A percentile compares a stretch with the other conserved stretches of the same genome.
These are phyloP conservation scores for Troides aeacus DNA, from an alignment of 2,888 invertebrate species.

Conservation along the genomic window DNA sequence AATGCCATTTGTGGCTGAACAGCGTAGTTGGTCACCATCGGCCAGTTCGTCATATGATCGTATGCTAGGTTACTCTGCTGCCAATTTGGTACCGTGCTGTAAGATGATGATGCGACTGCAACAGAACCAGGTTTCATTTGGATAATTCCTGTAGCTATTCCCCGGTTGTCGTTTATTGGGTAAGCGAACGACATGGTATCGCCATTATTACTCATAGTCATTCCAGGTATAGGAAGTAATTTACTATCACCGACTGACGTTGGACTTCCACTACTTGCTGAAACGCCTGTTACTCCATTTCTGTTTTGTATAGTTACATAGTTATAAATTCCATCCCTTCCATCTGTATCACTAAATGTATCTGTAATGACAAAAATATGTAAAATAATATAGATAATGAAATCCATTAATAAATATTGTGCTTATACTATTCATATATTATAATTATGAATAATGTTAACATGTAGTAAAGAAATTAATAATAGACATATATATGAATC, in stretches of 20 bases:
- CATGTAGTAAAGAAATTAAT: no score
- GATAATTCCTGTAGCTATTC: slow-evolving; percentile 49
- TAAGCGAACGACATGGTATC: slow-evolving; percentile 36
- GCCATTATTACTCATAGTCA: slow-evolving; percentile 37
- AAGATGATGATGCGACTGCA: slow-evolving; percentile 47
- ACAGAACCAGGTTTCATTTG: slow-evolving; percentile 54
- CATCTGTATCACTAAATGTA: slow-evolving; percentile 15
- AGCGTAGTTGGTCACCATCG: slow-evolving; percentile 10
- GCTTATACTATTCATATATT: no score
- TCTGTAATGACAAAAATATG: background rate
- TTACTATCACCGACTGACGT: slow-evolving; percentile 54
- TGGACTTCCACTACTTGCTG: slow-evolving; percentile 55
- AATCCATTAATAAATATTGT: no score
- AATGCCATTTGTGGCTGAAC: slow-evolving; percentile 1
- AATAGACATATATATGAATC: background rate
- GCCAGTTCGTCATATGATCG: slow-evolving; percentile 29
- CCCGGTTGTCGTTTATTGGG: slow-evolving; percentile 46
- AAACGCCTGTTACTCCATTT: slow-evolving; percentile 48
- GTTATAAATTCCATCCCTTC: slow-evolving; percentile 31
- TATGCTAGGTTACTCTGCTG: slow-evolving; percentile 36
- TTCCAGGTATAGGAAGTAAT: slow-evolving; percentile 44
- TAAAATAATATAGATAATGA: no score
- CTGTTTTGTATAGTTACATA: slow-evolving; percentile 28
- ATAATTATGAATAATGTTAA: no score
- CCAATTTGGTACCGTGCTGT: slow-evolving; percentile 40